Base-by-base conservation (phyloP, 1,140 invertebrate genomes). In the Drosophila malerkotliana region DNA sequence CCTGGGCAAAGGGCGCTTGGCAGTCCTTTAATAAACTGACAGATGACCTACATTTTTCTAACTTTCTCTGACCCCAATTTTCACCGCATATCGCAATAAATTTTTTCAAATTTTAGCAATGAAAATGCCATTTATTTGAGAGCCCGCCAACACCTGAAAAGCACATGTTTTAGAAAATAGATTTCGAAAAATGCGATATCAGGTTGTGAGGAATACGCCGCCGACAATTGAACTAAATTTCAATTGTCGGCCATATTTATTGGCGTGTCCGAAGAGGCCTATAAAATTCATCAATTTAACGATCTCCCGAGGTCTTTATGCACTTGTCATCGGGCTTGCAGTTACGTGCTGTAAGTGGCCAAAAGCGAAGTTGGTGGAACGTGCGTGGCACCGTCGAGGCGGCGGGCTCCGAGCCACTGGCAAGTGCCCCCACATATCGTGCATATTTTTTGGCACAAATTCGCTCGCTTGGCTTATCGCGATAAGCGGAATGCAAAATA, bases 171-270 rank as follows among this genome's bases (percentile, higher is more conserved):
- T 9, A 3, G 34, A 37, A 37, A 37, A 37, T n/a, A 3, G 34
- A 4, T 69, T 48, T 68, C 49, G n/a, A 26, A 8, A 45, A 45
- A 30, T 68, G 37, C 3, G 30, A 18, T 9, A 77, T 51, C 79
- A 62, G 45, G 78, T 77, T 69, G 80, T 54, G n/a, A 53, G 44
- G 63, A 84, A 49, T 54, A 47, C 60, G 49, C 60, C 58, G 79
- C 71, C 58, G 79, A 75, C 73, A 85, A 87, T 74, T 84, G 81
- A 80, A 85, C 82, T 60, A 71, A 56, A 87, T 85, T 85, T 82
- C 87, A 85, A 85, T 85, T 81, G 78, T 78, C 82, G 80, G 72
- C 66, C 80, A 79, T 84, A 84, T 83, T 78, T 66, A 75, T 84
- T 79, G 75, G 58, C 41, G 34, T n/a, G 49, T 26, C 5, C 39